These are phyloP conservation scores for Venusia cambrica DNA, from an alignment of 2,888 invertebrate genomes.

Conservation along the genomic window DNA sequence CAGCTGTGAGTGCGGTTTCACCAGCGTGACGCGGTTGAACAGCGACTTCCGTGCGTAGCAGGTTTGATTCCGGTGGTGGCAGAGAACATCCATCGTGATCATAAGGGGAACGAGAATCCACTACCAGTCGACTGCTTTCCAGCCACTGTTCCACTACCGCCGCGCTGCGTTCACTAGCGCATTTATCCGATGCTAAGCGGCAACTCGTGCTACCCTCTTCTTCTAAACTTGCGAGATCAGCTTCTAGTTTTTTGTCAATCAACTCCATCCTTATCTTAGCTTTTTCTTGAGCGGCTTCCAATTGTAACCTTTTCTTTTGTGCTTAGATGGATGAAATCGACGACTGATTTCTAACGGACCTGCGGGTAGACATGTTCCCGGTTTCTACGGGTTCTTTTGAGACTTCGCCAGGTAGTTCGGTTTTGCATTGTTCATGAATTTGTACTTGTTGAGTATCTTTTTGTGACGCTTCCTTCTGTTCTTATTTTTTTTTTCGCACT, in stretches of 20 bases:
- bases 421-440: no score
- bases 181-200: slow-evolving; percentile 8
- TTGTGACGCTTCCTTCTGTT: background rate
- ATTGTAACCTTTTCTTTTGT: no score
- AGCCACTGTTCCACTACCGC: no score
- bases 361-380: no score
- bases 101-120: slow-evolving; percentile 1
- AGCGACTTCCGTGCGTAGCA: background rate
- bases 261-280: no score
- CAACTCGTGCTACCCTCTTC: slow-evolving; percentile 9
- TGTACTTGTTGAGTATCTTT: background rate
- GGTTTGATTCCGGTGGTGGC: background rate
- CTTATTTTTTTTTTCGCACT: background rate
- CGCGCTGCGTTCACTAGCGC: no score
- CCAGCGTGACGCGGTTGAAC: no score
- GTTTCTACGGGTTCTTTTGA: no score
- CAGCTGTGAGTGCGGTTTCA: no score
- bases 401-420: background rate
- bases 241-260: slow-evolving; percentile 18
- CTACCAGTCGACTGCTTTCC: slow-evolving; percentile 11
- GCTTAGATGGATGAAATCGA: no score
- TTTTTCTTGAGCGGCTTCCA: no score
- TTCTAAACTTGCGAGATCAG: slow-evolving; percentile 19
- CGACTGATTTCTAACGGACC: no score
- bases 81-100: background rate